Percentiles rank a stretch among this genome's conserved stretches.
Evolutionary conservation across 2,797 vertebrate genomes (phyloP).

Genomic region (Urosaurus nigricauda): DNA sequence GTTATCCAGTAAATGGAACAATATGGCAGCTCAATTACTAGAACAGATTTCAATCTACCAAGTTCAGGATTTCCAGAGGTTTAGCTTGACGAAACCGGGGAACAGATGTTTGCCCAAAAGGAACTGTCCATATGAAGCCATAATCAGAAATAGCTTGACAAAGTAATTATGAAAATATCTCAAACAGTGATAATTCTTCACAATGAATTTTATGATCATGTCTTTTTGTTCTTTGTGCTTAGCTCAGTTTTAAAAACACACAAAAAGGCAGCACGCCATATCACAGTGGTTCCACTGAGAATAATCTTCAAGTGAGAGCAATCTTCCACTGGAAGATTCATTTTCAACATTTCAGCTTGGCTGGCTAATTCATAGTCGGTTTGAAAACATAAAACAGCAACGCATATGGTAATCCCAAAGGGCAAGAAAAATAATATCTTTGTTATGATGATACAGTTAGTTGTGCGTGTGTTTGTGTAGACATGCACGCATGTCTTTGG

Average conservation of each 20-base stretch:
- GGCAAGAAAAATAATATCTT: conserved; percentile 52
- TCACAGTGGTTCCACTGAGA: not conserved
- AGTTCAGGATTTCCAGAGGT: not conserved
- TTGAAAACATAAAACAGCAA: conserved; percentile 36
- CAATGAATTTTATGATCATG: conserved; percentile 27
- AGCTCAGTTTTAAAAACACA: not conserved
- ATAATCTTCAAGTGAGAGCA: not conserved
- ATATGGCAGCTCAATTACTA: rapidly evolving
- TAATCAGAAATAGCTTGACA: not conserved
- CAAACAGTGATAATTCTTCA: not conserved
- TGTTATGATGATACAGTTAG: conserved; percentile 56
- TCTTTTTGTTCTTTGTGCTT: conserved; percentile 1
- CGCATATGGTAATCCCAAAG: conserved; percentile 47
- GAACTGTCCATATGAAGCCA: not conserved
- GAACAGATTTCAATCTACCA: not conserved
- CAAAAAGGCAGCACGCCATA: not conserved
- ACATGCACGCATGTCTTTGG: conserved; percentile 25
- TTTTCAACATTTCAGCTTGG: conserved; percentile 32
- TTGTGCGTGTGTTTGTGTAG: conserved; percentile 37
- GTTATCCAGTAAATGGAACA: conserved; percentile 25
- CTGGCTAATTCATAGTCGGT: conserved; percentile 55
- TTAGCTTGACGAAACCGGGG: not conserved
- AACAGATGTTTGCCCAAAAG: conserved; percentile 11
- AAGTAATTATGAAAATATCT: not conserved
- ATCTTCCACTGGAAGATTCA: not conserved